Conservation (phyloP, 2,888 invertebrate species). For the Hybos culiciformis region DNA sequence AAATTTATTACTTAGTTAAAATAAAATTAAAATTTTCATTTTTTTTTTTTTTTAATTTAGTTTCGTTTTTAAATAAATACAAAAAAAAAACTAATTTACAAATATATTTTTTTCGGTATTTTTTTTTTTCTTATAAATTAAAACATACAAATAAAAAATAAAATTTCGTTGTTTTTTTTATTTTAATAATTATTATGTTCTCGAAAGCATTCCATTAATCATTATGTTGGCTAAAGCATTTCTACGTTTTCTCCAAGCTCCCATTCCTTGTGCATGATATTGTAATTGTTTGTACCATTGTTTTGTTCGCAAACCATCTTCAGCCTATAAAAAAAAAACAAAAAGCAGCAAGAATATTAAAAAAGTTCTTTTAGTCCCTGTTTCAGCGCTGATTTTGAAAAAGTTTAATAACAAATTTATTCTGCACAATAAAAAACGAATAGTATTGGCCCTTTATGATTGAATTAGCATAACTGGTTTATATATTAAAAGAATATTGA, state of each 20-base stretch:
- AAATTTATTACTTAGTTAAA: too few relatives aligned
- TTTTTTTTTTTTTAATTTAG: background rate
- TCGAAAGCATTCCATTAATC: constrained; percentile 71
- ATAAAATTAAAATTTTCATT: background rate
- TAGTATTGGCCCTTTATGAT: too few relatives aligned
- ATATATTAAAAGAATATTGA: too few relatives aligned
- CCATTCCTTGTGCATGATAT: constrained; percentile 82
- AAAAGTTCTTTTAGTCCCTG: too few relatives aligned
- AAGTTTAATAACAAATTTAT: too few relatives aligned
- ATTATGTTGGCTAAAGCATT: constrained; percentile 94
- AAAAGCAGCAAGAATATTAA: too few relatives aligned
- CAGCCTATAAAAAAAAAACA: constrained; percentile 48
- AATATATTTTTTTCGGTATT: background rate
- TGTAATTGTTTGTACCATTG: constrained; percentile 84
- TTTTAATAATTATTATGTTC: constrained; percentile 12
- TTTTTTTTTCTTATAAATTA: background rate
- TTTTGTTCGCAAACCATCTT: constrained; percentile 71
- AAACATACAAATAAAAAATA: too few relatives aligned
- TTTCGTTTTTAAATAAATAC: too few relatives aligned
- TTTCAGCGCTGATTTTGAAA: too few relatives aligned
- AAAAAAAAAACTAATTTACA: too few relatives aligned
- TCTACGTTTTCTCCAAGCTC: constrained; percentile 80
- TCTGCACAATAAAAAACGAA: too few relatives aligned
- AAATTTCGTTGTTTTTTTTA: background rate
- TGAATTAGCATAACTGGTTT: too few relatives aligned